A percentile compares a stretch with the other conserved stretches of the same genome.
Conservation (phyloP, 2,888 invertebrate species). For the Philereme transversata region DNA sequence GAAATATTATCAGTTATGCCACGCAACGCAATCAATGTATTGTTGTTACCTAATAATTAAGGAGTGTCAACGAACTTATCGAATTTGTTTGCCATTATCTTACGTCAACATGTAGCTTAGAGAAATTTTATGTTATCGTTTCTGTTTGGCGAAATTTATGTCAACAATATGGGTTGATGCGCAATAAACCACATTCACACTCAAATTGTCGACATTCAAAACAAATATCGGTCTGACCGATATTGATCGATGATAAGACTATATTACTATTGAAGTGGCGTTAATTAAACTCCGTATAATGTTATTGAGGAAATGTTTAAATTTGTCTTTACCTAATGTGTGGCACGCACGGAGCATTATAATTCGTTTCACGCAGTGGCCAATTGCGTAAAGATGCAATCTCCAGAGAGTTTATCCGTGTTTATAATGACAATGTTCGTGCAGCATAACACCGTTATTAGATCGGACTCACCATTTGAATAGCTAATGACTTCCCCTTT, state of each 20-base stretch:
- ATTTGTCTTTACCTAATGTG: slow-evolving; percentile 38
- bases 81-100: slow-evolving; percentile 22
- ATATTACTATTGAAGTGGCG: slow-evolving; percentile 7
- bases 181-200: slow-evolving; percentile 5
- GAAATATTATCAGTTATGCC: slow-evolving; percentile 18
- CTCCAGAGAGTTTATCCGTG: slow-evolving; percentile 59
- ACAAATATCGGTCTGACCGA: slow-evolving; percentile 29
- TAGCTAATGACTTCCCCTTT: slow-evolving; percentile 72
- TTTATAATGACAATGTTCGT: slow-evolving; percentile 63
- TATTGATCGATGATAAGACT: slow-evolving; percentile 24
- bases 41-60: slow-evolving; percentile 33
- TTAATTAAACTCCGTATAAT: slow-evolving; percentile 25
- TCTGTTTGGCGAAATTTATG: slow-evolving; percentile 3
- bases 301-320: slow-evolving; percentile 38
- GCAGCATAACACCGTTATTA: slow-evolving; percentile 69
- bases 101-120: neutral
- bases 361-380: slow-evolving; percentile 49
- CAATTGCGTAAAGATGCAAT: slow-evolving; percentile 66
- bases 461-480: slow-evolving; percentile 65
- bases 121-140: neutral
- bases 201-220: neutral
- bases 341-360: slow-evolving; percentile 38
- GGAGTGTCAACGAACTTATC: slow-evolving; percentile 40
- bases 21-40: slow-evolving; percentile 7
- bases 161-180: neutral